A percentile compares a stretch with the other conserved stretches of the same genome.
phyloP scores from a whole-genome alignment of 2,797 vertebrate species.

The Nannoperca obscura region DNA sequence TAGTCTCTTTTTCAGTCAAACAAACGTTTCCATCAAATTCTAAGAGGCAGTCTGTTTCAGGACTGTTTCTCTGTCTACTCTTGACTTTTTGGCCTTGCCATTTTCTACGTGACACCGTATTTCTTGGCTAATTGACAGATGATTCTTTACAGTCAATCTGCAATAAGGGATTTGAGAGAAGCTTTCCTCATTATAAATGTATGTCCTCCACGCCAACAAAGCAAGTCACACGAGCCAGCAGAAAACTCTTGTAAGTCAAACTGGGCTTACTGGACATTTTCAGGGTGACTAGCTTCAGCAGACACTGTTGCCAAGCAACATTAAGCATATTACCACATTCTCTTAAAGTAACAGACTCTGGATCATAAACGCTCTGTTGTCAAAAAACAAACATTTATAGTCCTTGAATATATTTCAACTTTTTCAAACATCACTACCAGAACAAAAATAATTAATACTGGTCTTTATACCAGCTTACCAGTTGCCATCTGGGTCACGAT shows the following conservation, averaged over 20 bases:
- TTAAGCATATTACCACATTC: neutral
- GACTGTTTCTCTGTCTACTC: neutral
- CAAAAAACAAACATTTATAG: neutral
- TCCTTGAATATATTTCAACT: neutral
- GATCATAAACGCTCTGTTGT: neutral
- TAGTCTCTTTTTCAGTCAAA: neutral
- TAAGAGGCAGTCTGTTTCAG: neutral
- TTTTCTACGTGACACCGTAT: neutral
- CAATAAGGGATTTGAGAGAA: neutral
- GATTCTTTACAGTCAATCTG: neutral
- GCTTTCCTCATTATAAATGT: neutral
- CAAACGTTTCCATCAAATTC: neutral
- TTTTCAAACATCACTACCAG: neutral
- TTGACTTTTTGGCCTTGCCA: neutral
- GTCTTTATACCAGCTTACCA: neutral
- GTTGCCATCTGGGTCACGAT: neutral
- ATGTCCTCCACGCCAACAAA: neutral
- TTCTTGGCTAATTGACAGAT: slow-evolving; percentile 1
- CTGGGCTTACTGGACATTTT: neutral
- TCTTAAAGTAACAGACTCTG: neutral
- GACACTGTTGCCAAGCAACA: neutral
- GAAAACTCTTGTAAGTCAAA: neutral
- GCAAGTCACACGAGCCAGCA: neutral
- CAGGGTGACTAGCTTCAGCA: neutral
- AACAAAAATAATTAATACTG: neutral